Conservation (phyloP, 2,888 invertebrate genomes). For the Heteropelma amictum region DNA sequence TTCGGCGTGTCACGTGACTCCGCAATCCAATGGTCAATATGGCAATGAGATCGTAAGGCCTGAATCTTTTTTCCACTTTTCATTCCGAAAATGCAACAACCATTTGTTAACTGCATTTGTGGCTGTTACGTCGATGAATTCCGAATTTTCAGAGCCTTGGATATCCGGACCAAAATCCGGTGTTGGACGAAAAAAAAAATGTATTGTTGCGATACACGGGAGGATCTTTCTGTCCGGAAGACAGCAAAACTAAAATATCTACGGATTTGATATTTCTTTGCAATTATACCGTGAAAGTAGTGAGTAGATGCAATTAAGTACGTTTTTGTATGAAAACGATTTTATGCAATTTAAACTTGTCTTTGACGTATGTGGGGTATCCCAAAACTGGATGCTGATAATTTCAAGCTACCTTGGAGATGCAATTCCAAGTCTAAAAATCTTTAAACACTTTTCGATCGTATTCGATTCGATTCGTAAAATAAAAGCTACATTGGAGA, state of each 20-base stretch:
- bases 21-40: slow-evolving; percentile 59
- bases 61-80: neutral
- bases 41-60: slow-evolving; percentile 64
- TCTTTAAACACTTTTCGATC: no score
- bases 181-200: slow-evolving; percentile 59
- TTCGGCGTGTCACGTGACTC: slow-evolving; percentile 65
- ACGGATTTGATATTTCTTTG: slow-evolving; percentile 66
- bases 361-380: no score
- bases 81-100: neutral
- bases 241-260: slow-evolving; percentile 57
- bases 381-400: no score
- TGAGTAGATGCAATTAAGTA: slow-evolving; percentile 41
- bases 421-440: no score
- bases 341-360: no score
- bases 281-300: slow-evolving; percentile 49
- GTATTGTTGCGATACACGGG: slow-evolving; percentile 61
- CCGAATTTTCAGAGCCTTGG: slow-evolving; percentile 66
- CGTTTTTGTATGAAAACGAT: no score
- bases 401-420: no score
- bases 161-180: slow-evolving; percentile 63
- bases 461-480: no score
- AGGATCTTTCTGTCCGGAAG: slow-evolving; percentile 67
- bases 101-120: neutral
- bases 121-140: no score
- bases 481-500: no score